Evolutionary conservation across 2,113 vertebrate genomes (phyloP).

Genomic region (Strix aluco): DNA sequence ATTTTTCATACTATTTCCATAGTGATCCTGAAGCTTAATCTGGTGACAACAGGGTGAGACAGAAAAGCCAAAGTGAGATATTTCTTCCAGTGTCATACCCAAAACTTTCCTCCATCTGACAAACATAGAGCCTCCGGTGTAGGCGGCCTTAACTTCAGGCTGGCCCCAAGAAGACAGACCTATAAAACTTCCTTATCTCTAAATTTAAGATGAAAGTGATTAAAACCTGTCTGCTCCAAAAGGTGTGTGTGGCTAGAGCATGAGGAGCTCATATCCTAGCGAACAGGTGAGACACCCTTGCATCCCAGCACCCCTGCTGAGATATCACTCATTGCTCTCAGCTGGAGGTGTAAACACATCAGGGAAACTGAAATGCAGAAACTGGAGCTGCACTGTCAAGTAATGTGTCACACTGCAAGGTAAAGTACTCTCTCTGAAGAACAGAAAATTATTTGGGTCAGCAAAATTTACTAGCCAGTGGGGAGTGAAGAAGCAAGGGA

Average conservation of each 20-base stretch:
- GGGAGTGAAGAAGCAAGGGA: background rate
- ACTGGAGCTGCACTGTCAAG: background rate
- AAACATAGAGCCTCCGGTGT: background rate
- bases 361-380: background rate
- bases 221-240: background rate
- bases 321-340: background rate
- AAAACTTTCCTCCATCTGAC: background rate
- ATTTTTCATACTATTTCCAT: slow-evolving; percentile 40
- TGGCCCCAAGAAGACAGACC: background rate
- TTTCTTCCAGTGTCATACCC: background rate
- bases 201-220: background rate
- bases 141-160: background rate
- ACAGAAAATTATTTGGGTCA: background rate
- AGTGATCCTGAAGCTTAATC: slow-evolving; percentile 58
- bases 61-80: background rate
- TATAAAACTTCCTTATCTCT: background rate
- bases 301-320: background rate
- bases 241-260: background rate
- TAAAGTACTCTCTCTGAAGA: background rate
- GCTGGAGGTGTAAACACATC: background rate
- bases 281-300: background rate
- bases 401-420: background rate
- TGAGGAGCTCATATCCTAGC: background rate
- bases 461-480: background rate
- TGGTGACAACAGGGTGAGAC: background rate